phyloP scores from a whole-genome alignment of 1,140 invertebrate genomes.

The Ceratosolen fusciceps region DNA sequence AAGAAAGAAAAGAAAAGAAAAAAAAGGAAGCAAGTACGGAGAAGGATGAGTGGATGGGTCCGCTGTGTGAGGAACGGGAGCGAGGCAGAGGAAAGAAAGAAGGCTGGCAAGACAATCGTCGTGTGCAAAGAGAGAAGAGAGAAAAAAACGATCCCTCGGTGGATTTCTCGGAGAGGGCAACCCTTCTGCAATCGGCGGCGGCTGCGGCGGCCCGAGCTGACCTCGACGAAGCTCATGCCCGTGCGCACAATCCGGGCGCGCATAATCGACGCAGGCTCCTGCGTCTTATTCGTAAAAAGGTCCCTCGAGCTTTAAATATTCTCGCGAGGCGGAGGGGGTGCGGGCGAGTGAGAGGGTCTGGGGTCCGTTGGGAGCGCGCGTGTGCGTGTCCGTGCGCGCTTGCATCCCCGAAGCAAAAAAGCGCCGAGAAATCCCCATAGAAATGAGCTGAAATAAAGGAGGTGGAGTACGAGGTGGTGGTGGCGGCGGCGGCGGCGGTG shows the following conservation, averaged over 20 bases:
- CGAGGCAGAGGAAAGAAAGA: not conserved
- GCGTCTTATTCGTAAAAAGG: constrained; percentile 19
- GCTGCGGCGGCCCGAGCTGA: not conserved
- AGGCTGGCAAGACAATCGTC: not conserved
- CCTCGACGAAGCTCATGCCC: constrained; percentile 6
- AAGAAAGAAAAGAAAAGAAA: too few relatives aligned
- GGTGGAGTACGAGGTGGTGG: constrained; percentile 8
- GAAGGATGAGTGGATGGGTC: too few relatives aligned
- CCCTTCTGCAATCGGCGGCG: constrained; percentile 10
- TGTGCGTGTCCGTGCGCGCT: not conserved
- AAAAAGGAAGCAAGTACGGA: too few relatives aligned
- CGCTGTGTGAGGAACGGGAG: not conserved
- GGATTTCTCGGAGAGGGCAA: not conserved
- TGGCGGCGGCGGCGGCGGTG: not conserved
- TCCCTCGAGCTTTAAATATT: constrained; percentile 32
- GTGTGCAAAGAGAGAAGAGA: too few relatives aligned
- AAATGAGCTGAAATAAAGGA: constrained; percentile 27
- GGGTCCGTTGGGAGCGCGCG: too few relatives aligned
- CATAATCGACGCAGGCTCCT: constrained; percentile 19
- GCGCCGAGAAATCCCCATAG: constrained; percentile 16
- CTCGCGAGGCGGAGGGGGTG: not conserved
- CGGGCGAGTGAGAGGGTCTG: not conserved
- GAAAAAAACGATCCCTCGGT: not conserved
- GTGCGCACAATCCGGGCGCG: not conserved
- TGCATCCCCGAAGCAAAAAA: constrained; percentile 6